A percentile compares a stretch with the other conserved stretches of the same genome.
phyloP scores from a whole-genome alignment of 2,113 vertebrate genomes.

The Strix aluco region DNA sequence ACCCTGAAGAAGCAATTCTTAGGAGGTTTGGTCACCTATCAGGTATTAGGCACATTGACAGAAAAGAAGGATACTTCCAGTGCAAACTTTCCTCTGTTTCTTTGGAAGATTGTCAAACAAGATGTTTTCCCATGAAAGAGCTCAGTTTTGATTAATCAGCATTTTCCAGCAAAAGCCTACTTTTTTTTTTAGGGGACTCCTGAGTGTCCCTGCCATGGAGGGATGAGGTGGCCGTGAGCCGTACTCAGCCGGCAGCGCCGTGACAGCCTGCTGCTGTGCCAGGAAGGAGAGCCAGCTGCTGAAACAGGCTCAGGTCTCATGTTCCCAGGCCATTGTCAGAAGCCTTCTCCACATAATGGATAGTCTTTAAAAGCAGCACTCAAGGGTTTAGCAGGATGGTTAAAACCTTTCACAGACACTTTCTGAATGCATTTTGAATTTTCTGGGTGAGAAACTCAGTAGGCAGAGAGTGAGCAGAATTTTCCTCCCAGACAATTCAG shows the following conservation, averaged over 20 bases:
- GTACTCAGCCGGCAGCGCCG: fast-evolving
- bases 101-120: not conserved
- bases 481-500: not conserved
- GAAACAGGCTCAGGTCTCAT: not conserved
- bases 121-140: not conserved
- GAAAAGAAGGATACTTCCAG: not conserved
- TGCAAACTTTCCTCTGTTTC: not conserved
- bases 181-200: not conserved
- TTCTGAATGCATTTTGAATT: slow-evolving; percentile 38
- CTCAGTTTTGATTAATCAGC: not conserved
- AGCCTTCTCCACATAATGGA: slow-evolving; percentile 46
- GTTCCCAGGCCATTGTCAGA: slow-evolving; percentile 43
- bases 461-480: not conserved
- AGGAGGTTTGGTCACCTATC: not conserved
- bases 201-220: not conserved
- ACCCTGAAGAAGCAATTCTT: not conserved
- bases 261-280: slow-evolving; percentile 37
- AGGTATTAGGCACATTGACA: not conserved
- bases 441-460: slow-evolving; percentile 46
- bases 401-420: slow-evolving; percentile 56
- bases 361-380: slow-evolving; percentile 42
- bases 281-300: slow-evolving; percentile 64
- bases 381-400: not conserved
- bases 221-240: slow-evolving; percentile 37
- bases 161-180: not conserved